These are phyloP conservation scores for Aleiodes leptofemur DNA, from an alignment of 2,888 invertebrate genomes.

Conservation along the genomic window DNA sequence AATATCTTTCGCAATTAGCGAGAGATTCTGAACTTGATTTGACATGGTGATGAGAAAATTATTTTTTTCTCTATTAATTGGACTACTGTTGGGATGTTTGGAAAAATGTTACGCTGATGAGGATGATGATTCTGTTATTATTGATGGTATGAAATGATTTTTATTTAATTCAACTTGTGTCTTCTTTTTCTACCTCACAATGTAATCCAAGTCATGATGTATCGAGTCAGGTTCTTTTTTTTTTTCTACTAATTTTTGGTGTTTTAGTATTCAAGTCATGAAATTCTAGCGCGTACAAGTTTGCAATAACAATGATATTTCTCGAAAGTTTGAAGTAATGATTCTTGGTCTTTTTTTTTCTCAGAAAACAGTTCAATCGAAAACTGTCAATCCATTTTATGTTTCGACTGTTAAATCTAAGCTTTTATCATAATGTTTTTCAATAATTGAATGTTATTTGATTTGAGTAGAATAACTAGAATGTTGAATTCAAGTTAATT, in stretches of 20 bases:
- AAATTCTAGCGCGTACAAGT: constrained; percentile 50
- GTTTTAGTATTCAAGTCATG: constrained; percentile 52
- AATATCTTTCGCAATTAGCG: constrained; percentile 2
- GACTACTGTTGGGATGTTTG: constrained; percentile 5
- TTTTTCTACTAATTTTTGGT: not conserved
- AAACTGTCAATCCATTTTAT: not conserved
- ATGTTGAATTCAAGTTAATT: too few relatives aligned
- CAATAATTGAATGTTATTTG: too few relatives aligned
- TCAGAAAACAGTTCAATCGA: not conserved
- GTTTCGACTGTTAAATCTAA: too few relatives aligned
- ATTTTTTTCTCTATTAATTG: not conserved
- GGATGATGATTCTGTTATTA: constrained; percentile 75
- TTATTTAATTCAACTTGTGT: not conserved
- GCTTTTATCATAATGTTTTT: too few relatives aligned
- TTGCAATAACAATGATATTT: constrained; percentile 46
- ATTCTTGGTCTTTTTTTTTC: not conserved
- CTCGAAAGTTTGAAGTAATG: not conserved
- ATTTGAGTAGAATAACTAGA: too few relatives aligned
- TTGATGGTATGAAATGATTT: constrained; percentile 75
- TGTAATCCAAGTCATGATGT: constrained; percentile 2
- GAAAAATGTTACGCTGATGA: constrained; percentile 15
- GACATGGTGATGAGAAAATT: constrained; percentile 18
- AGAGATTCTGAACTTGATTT: not conserved
- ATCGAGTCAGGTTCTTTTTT: too few relatives aligned
- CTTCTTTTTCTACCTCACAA: not conserved